Conservation (phyloP, 1,140 invertebrate genomes). For the Panulirus ornatus region DNA sequence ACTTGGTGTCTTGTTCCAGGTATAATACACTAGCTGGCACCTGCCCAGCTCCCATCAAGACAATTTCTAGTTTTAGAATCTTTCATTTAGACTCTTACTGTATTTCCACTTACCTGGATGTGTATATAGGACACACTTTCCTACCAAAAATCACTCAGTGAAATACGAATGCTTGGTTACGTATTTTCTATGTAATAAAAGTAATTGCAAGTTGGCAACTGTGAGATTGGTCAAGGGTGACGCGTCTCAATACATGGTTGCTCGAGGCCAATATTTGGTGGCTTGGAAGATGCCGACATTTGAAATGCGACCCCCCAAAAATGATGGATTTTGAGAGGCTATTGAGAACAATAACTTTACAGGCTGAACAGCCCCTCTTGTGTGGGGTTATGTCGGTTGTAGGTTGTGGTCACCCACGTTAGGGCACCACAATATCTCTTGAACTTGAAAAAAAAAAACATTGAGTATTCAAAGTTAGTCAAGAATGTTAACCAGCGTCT, state of each 20-base stretch:
- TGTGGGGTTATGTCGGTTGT: constrained; percentile 32
- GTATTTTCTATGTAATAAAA: not conserved
- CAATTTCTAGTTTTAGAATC: too few relatives aligned
- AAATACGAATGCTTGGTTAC: not conserved
- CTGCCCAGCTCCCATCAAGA: not conserved
- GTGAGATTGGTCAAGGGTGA: not conserved
- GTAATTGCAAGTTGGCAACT: not conserved
- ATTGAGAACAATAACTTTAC: constrained; percentile 34
- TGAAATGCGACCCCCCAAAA: not conserved
- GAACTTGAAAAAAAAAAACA: not conserved
- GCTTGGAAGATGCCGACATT: constrained; percentile 43
- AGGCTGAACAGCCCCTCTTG: constrained; percentile 22
- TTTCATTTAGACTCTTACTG: too few relatives aligned
- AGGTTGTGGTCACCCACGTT: not conserved
- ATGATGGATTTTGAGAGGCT: constrained; percentile 53
- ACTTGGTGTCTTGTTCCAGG: not conserved
- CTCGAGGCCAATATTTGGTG: constrained; percentile 34
- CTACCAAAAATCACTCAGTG: not conserved
- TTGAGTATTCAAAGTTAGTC: too few relatives aligned
- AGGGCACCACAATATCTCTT: not conserved
- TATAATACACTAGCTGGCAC: not conserved
- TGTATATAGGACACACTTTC: not conserved
- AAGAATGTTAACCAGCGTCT: too few relatives aligned
- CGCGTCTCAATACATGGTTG: constrained; percentile 1
- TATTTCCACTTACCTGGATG: not conserved